These are phyloP conservation scores for Toxotes chatareus DNA, from an alignment of 2,113 vertebrate species.

Conservation along the genomic window DNA sequence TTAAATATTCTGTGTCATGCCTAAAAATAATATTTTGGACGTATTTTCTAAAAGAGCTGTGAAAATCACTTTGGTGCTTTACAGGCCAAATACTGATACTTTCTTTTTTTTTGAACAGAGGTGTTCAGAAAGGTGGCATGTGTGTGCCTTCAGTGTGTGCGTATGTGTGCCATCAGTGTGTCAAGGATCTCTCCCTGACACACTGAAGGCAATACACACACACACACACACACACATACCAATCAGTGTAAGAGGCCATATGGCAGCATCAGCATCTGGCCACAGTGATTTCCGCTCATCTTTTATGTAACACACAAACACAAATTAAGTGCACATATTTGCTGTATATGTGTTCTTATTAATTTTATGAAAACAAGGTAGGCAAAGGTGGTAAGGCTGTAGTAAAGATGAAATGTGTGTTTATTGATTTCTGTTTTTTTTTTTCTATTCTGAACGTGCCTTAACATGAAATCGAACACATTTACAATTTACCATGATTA, in stretches of 20 bases:
- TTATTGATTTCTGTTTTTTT: neutral
- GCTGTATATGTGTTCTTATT: neutral
- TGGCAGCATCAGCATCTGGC: constrained; percentile 74
- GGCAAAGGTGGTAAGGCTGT: neutral
- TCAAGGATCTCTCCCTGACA: constrained; percentile 26
- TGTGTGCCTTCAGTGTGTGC: no score
- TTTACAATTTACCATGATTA: neutral
- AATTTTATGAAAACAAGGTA: neutral
- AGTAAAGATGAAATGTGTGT: neutral
- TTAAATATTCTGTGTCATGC: constrained; percentile 28
- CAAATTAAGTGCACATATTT: constrained; percentile 35
- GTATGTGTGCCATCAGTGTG: no score
- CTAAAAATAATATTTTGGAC: constrained; percentile 17
- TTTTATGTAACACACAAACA: constrained; percentile 68
- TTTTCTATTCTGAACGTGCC: neutral
- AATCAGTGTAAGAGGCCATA: constrained; percentile 72
- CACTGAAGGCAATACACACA: constrained; percentile 10
- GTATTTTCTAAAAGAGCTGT: constrained; percentile 42
- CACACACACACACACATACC: constrained; percentile 34
- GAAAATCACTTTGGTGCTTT: constrained; percentile 21
- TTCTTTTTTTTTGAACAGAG: constrained; percentile 19
- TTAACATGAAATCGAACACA: neutral
- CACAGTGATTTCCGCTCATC: constrained; percentile 62
- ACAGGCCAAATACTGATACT: constrained; percentile 21
- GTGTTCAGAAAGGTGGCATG: no score